Percentiles rank a stretch among this genome's conserved stretches.
Evolutionary conservation across 2,797 vertebrate species (phyloP).

Genomic region (Corythornis leucogaster): DNA sequence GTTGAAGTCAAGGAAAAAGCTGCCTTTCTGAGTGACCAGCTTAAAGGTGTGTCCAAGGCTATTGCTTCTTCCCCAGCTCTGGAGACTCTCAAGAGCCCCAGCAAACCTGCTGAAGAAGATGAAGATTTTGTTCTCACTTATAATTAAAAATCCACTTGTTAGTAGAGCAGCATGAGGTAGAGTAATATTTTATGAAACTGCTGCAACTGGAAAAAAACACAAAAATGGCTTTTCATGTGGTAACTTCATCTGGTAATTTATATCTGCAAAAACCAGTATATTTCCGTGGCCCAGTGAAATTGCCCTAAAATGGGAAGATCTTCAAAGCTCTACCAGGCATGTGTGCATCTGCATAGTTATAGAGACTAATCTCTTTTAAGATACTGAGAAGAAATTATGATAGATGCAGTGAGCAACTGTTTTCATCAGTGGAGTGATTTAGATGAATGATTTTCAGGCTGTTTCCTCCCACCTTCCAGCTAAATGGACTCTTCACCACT

Average conservation of each 20-base stretch:
- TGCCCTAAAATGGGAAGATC: no score
- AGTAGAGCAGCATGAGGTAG: not conserved
- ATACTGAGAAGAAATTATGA: no score
- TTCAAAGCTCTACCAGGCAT: no score
- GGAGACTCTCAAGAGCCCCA: not conserved
- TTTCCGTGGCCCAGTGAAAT: no score
- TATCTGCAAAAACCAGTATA: no score
- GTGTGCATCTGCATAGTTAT: not conserved
- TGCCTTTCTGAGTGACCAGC: not conserved
- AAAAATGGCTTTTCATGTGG: no score
- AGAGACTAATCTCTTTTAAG: no score
- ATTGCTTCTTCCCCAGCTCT: not conserved
- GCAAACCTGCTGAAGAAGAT: not conserved
- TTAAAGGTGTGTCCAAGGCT: not conserved
- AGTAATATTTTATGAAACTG: no score
- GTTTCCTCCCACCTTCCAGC: slow-evolving; percentile 47
- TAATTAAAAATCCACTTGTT: not conserved
- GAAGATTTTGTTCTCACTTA: not conserved
- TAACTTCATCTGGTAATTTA: no score
- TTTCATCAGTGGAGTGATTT: slow-evolving; percentile 25
- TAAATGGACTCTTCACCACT: slow-evolving; percentile 54
- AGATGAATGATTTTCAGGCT: slow-evolving; percentile 44
- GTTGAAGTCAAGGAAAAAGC: not conserved
- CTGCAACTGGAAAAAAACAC: not conserved
- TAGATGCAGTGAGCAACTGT: no score